Evolutionary conservation across 1,140 invertebrate species (phyloP).

Genomic region (Piezodorus guildinii): DNA sequence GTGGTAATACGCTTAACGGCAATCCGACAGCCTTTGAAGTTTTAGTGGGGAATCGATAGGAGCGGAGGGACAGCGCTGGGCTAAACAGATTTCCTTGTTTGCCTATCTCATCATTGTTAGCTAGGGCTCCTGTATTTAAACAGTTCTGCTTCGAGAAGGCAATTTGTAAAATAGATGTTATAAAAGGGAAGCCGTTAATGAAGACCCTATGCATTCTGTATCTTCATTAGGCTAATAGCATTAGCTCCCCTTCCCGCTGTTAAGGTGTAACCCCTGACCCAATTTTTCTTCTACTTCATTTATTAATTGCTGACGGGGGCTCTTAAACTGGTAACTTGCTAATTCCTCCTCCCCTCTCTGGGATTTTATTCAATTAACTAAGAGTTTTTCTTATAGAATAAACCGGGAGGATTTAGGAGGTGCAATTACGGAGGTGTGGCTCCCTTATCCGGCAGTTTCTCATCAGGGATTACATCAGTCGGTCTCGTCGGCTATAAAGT

Average conservation of each 20-base stretch:
- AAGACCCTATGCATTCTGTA: slow-evolving; percentile 16
- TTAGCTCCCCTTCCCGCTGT: slow-evolving; percentile 3
- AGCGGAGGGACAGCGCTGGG: too few relatives aligned
- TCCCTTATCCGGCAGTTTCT: slow-evolving; percentile 7
- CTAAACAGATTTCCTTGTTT: slow-evolving; percentile 17
- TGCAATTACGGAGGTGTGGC: slow-evolving; percentile 9
- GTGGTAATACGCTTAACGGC: too few relatives aligned
- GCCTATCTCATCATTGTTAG: slow-evolving; percentile 16
- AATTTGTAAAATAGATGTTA: slow-evolving; percentile 23
- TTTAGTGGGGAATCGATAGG: too few relatives aligned
- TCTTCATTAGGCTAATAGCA: slow-evolving; percentile 23
- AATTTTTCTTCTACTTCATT: slow-evolving; percentile 17
- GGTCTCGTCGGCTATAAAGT: too few relatives aligned
- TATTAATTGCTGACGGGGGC: slow-evolving; percentile 14
- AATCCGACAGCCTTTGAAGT: too few relatives aligned
- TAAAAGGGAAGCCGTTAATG: slow-evolving; percentile 20
- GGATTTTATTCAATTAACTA: slow-evolving; percentile 3
- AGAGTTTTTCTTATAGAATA: background rate
- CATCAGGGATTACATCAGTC: background rate
- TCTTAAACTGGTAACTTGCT: slow-evolving; percentile 11
- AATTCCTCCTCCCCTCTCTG: slow-evolving; percentile 1
- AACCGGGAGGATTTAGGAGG: background rate
- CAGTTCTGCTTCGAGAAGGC: background rate
- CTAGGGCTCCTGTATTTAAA: slow-evolving; percentile 17
- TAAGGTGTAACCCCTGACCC: background rate